Evolutionary conservation across 1,140 invertebrate genomes (phyloP).

Genomic region (Doryteuthis pealeii): DNA sequence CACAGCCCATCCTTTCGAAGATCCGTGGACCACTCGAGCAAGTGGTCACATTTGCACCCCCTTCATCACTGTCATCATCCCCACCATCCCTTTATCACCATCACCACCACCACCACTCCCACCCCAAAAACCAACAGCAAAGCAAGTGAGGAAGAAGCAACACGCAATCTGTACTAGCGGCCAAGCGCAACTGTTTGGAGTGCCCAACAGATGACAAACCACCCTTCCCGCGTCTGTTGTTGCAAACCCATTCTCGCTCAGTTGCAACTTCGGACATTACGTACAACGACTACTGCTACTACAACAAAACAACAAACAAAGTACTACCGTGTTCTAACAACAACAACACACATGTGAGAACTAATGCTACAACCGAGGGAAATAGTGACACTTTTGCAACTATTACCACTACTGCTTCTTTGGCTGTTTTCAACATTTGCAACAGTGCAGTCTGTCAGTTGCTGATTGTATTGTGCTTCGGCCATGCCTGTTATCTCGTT

Average conservation of each 20-base stretch:
- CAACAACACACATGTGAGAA: neutral
- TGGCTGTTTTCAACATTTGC: neutral
- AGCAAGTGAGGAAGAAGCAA: neutral
- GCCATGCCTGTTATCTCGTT: too few species aligned
- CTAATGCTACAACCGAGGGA: neutral
- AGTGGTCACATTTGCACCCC: neutral
- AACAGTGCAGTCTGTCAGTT: neutral
- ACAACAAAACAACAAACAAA: neutral
- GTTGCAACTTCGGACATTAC: neutral
- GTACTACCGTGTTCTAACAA: too few species aligned
- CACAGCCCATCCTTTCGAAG: neutral
- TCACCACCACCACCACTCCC: neutral
- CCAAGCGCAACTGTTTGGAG: neutral
- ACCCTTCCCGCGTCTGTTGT: neutral
- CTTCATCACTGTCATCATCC: neutral
- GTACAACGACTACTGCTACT: neutral
- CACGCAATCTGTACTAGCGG: neutral
- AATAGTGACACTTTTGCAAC: neutral
- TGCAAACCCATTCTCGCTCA: neutral
- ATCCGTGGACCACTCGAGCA: neutral
- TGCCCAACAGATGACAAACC: neutral
- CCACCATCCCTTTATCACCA: too few species aligned
- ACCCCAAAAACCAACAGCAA: neutral
- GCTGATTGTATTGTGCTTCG: neutral
- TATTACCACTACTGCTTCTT: neutral